Base-by-base conservation (phyloP, 2,888 invertebrate genomes). In the Sympetrum striolatum region DNA sequence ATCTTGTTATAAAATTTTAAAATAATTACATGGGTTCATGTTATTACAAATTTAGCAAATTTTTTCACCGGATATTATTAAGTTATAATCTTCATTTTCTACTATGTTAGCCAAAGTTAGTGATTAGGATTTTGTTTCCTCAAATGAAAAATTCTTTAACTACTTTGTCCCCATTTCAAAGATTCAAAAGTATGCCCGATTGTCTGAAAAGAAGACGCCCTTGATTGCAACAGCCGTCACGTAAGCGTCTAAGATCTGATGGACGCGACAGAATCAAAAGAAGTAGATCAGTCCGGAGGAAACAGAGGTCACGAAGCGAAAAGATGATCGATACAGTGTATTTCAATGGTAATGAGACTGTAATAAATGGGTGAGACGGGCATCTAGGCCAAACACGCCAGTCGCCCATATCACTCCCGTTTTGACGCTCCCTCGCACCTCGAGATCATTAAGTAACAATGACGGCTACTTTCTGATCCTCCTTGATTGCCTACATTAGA, bases 351-450 rank as follows among this genome's bases (percentile, higher is more conserved):
- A 86, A 86, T 86, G 86, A 86, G 86, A 60, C 60, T 86, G 86
- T 86, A 86, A 64, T 86, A 86, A 86, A 86, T 86, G 60, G 86
- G 86, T 86, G 86, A 86, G 64, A 86, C 86, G 86, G 86, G 60
- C 60, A 86, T 86, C 60, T 60, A 86, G 86, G 86, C 86, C 86
- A 82, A 58, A 58, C 82, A 35, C 53, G 60, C 35, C 60, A 44
- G 48, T 58, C 82, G 35, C 18, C 53, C 81, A 48, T 44, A 22
- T 25, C 64, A 64, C 6, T n/a, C 64, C 64, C 25, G 31, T 73
- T 31, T 73, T 53, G 44, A n/a, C 64, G 64, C 64, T 25, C 73
- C 5, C 73, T n/a, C 31, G 22, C 25, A 31, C 18, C 53, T 53
- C 53, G 15, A 53, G 53, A 18, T 44, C 44, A 44, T 53, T 53